Evolutionary conservation across 2,113 vertebrate genomes (phyloP).

Genomic region (Cathartes aura): DNA sequence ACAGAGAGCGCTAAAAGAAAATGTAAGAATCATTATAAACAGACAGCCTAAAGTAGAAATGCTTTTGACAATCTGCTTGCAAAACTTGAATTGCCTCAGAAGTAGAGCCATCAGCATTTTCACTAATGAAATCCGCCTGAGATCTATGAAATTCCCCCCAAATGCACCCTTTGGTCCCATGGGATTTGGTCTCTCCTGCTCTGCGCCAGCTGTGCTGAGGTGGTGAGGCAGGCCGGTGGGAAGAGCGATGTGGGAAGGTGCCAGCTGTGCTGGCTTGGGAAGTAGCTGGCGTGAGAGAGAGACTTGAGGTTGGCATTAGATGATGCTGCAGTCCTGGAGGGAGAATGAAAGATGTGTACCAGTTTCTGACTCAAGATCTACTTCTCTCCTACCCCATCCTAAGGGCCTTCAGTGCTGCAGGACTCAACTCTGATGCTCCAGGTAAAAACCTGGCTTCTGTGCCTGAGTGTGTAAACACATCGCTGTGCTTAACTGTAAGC

Average conservation of each 20-base stretch:
- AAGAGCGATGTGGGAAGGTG: background rate
- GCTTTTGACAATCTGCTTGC: background rate
- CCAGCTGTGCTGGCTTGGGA: background rate
- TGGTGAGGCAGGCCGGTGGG: background rate
- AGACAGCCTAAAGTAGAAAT: background rate
- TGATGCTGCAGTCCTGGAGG: background rate
- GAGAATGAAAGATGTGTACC: background rate
- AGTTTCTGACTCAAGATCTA: background rate
- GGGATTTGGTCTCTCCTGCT: background rate
- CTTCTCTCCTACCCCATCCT: background rate
- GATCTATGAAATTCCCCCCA: background rate
- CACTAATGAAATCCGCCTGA: background rate
- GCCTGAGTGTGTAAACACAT: background rate
- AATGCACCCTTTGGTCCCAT: fast-evolving
- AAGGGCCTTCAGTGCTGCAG: background rate
- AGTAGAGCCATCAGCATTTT: background rate
- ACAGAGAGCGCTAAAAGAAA: constrained; percentile 79
- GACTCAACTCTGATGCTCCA: background rate
- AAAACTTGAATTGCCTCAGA: background rate
- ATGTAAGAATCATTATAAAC: background rate
- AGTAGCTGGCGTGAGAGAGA: background rate
- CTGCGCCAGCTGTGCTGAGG: fast-evolving
- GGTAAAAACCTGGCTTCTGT: background rate
- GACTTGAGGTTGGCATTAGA: background rate
- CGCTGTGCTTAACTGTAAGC: background rate